Evolutionary conservation across 2,888 invertebrate genomes (phyloP).

Genomic region (Prosopocoilus inquinatus): DNA sequence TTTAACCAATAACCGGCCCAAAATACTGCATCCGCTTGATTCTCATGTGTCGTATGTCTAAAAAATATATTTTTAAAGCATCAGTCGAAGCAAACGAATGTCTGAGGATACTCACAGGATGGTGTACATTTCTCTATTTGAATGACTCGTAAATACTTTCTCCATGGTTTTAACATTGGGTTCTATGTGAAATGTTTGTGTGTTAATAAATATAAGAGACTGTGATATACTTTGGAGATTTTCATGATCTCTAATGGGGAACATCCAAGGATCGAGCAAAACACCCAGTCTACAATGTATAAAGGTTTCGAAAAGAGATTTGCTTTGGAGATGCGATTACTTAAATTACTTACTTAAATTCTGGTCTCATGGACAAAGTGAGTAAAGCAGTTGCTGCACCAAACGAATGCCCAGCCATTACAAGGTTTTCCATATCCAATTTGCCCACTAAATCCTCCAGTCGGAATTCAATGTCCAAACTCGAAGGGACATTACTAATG

Average conservation of each 20-base stretch:
- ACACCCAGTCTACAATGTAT: slow-evolving; percentile 50
- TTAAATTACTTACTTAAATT: slow-evolving; percentile 53
- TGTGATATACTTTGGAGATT: slow-evolving; percentile 48
- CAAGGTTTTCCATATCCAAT: slow-evolving; percentile 50
- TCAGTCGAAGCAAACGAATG: background rate
- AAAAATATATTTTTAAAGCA: slow-evolving; percentile 17
- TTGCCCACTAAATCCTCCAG: slow-evolving; percentile 45
- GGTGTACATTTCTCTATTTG: slow-evolving; percentile 46
- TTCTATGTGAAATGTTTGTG: slow-evolving; percentile 58
- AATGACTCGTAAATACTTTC: slow-evolving; percentile 38
- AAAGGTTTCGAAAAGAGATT: background rate
- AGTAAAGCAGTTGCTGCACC: slow-evolving; percentile 62
- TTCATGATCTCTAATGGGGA: slow-evolving; percentile 54
- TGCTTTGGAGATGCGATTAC: no score
- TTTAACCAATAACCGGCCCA: slow-evolving; percentile 53
- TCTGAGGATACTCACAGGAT: slow-evolving; percentile 45
- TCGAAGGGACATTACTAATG: slow-evolving; percentile 41
- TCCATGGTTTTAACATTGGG: slow-evolving; percentile 55
- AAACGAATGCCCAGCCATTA: slow-evolving; percentile 65
- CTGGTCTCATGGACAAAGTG: slow-evolving; percentile 53
- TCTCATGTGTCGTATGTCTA: slow-evolving; percentile 53
- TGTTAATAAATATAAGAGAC: slow-evolving; percentile 58
- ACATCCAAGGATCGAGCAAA: slow-evolving; percentile 63
- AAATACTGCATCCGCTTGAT: slow-evolving; percentile 51
- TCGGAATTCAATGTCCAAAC: slow-evolving; percentile 33